These are phyloP conservation scores for Vidua macroura DNA, from an alignment of 2,113 vertebrate species.

Conservation along the genomic window DNA sequence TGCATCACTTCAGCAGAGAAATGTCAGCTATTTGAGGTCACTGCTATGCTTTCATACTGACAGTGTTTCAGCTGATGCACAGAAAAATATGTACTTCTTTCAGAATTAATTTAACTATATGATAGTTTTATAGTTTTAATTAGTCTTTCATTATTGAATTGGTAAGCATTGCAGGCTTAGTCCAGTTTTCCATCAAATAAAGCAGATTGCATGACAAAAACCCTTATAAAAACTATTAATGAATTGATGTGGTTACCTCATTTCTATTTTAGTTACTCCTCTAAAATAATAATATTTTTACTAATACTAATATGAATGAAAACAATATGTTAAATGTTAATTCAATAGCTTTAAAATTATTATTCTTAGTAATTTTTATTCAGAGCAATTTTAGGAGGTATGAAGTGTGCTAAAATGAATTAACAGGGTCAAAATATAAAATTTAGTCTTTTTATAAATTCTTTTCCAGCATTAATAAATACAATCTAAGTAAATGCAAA, in stretches of 20 bases:
- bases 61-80: neutral
- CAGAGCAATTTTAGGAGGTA: neutral
- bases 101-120: neutral
- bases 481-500: neutral
- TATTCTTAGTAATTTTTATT: neutral
- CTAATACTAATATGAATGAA: neutral
- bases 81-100: neutral
- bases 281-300: neutral
- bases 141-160: neutral
- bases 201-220: neutral
- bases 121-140: neutral
- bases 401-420: neutral
- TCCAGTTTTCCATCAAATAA: neutral
- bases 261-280: neutral
- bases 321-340: neutral
- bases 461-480: neutral
- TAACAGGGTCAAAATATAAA: neutral
- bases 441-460: neutral
- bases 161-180: neutral
- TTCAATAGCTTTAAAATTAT: neutral
- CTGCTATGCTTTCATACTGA: neutral
- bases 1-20: neutral
- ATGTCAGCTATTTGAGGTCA: neutral
- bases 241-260: neutral
- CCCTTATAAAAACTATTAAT: neutral